Conservation (phyloP, 2,888 invertebrate species). For the Clitarchus hookeri region DNA sequence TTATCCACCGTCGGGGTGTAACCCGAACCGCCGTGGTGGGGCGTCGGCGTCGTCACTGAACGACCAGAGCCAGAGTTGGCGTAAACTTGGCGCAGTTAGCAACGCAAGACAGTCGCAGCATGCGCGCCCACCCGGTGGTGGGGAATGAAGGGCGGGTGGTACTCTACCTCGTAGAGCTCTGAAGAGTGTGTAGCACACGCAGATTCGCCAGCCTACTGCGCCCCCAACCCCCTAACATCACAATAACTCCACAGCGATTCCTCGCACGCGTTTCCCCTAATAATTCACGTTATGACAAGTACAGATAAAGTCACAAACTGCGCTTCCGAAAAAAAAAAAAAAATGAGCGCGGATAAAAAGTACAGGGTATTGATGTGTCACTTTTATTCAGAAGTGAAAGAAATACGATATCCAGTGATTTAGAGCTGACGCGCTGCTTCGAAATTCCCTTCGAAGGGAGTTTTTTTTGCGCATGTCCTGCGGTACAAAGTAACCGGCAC, state of each 20-base stretch:
- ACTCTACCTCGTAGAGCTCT: no score
- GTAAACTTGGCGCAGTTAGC: no score
- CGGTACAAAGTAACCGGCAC: background rate
- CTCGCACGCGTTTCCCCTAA: background rate
- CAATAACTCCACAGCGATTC: background rate
- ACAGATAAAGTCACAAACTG: conserved; percentile 5
- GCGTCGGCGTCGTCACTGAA: no score
- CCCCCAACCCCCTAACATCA: background rate
- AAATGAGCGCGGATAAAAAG: conserved; percentile 14
- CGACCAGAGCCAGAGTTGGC: no score
- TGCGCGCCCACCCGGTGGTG: no score
- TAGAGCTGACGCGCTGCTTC: conserved; percentile 9
- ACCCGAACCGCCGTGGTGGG: no score
- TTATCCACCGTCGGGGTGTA: no score
- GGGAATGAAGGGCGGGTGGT: no score
- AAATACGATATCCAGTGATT: conserved; percentile 9
- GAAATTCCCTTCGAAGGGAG: background rate
- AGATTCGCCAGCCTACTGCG: no score
- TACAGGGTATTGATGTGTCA: conserved; percentile 14
- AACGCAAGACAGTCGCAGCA: no score
- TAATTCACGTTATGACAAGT: conserved; percentile 14
- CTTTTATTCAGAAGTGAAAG: conserved; percentile 14
- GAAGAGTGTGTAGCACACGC: no score
- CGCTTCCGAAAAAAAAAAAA: background rate
- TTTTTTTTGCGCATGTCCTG: background rate